A percentile compares a stretch with the other conserved stretches of the same genome.
phyloP scores from a whole-genome alignment of 2,888 invertebrate genomes.

The Crossocerus cetratus region DNA sequence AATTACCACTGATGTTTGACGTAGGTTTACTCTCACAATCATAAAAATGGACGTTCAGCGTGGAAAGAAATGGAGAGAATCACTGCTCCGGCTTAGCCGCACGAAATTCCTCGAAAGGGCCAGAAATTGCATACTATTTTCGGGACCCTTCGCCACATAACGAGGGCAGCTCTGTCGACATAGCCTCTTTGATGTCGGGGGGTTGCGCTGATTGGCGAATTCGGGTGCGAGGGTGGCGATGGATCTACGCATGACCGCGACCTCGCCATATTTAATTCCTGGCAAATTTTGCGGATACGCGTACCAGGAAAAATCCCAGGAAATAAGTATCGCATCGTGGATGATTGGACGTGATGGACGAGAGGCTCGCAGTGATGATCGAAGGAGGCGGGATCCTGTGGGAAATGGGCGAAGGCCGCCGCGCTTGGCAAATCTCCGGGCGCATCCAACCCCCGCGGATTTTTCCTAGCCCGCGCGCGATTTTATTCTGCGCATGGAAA shows the following conservation, averaged over 20 bases:
- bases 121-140: neutral
- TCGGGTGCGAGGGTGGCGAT: conserved; percentile 28
- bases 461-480: conserved; percentile 74
- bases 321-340: neutral
- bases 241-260: conserved; percentile 65
- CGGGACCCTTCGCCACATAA: neutral
- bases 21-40: no score
- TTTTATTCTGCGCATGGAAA: conserved; percentile 78
- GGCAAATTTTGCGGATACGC: conserved; percentile 62
- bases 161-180: conserved; percentile 32
- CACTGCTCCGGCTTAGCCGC: no score
- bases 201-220: conserved; percentile 46
- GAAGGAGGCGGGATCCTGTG: neutral
- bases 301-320: conserved; percentile 44
- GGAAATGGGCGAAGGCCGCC: conserved; percentile 5
- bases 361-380: neutral
- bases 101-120: neutral
- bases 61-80: no score
- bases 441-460: conserved; percentile 67
- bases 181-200: conserved; percentile 22
- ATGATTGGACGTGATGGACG: neutral
- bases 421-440: conserved; percentile 29
- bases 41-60: no score
- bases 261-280: conserved; percentile 74
- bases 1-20: no score